Evolutionary conservation across 2,888 invertebrate species (phyloP).

Genomic region (Lycophotia porphyrea): DNA sequence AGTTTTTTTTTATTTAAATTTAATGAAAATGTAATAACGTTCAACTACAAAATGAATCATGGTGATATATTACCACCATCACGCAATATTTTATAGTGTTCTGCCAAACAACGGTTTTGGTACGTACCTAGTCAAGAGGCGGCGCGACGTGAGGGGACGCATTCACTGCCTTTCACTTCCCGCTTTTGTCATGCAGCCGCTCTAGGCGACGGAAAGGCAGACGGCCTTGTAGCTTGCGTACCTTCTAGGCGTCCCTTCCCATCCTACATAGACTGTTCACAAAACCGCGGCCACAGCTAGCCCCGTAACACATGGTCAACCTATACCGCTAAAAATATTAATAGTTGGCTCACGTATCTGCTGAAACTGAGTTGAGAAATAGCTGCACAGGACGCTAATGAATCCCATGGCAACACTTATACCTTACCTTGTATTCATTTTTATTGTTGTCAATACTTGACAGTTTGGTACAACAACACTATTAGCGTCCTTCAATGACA

Average conservation of each 20-base stretch:
- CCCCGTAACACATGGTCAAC: constrained; percentile 27
- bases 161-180: constrained; percentile 91
- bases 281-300: constrained; percentile 41
- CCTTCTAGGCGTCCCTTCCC: constrained; percentile 86
- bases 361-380: constrained; percentile 30
- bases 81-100: constrained; percentile 58
- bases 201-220: constrained; percentile 87
- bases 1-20: constrained; percentile 3
- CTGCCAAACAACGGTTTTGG: constrained; percentile 71
- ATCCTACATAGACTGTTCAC: constrained; percentile 75
- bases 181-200: constrained; percentile 88
- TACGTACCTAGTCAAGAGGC: constrained; percentile 72
- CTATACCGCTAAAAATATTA: constrained; percentile 29
- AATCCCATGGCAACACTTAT: constrained; percentile 35
- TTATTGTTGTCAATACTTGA: constrained; percentile 39
- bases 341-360: constrained; percentile 22
- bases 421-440: constrained; percentile 27
- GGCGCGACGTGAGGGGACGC: constrained; percentile 85
- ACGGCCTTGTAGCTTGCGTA: constrained; percentile 87
- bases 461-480: constrained; percentile 32
- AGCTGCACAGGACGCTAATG: constrained; percentile 36
- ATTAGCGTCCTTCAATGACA: constrained; percentile 70
- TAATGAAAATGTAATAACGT: not conserved
- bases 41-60: constrained; percentile 14
- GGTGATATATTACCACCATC: constrained; percentile 40